Evolutionary conservation across 2,113 vertebrate genomes (phyloP).

Genomic region (Neopipo cinnamomea): DNA sequence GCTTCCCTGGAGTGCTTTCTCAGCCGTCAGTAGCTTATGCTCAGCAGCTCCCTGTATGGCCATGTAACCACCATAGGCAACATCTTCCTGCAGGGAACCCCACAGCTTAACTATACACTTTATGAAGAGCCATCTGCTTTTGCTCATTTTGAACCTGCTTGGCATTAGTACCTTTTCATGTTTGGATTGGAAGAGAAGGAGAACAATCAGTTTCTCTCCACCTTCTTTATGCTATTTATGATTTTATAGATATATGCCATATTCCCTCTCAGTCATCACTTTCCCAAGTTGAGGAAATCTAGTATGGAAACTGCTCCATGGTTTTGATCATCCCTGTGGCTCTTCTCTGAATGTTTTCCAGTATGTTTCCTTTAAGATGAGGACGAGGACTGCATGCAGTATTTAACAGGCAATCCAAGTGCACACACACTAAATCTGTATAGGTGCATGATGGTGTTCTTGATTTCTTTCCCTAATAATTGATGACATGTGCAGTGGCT

Average conservation of each 20-base stretch:
- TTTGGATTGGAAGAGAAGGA: neutral
- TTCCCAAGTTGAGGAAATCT: neutral
- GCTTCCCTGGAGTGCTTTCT: neutral
- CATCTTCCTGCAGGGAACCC: constrained; percentile 30
- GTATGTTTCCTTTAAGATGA: neutral
- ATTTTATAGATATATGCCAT: neutral
- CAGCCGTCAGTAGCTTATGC: neutral
- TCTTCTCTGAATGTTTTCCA: neutral
- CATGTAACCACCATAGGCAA: neutral
- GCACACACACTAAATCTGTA: neutral
- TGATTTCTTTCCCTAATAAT: neutral
- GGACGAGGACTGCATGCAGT: neutral
- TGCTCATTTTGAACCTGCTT: neutral
- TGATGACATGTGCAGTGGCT: neutral
- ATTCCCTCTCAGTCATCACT: neutral
- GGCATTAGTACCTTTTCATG: neutral
- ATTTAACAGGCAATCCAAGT: neutral
- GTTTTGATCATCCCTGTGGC: neutral
- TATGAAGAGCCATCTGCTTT: constrained; percentile 32
- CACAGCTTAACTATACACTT: constrained; percentile 14
- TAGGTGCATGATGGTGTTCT: neutral
- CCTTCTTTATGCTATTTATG: neutral
- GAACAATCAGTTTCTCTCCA: neutral
- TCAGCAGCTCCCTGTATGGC: neutral
- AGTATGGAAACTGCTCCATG: neutral